Evolutionary conservation across 1,140 invertebrate genomes (phyloP), one percentile per base, ranked within the genome.

Genomic region (Atta cephalotes): DNA sequence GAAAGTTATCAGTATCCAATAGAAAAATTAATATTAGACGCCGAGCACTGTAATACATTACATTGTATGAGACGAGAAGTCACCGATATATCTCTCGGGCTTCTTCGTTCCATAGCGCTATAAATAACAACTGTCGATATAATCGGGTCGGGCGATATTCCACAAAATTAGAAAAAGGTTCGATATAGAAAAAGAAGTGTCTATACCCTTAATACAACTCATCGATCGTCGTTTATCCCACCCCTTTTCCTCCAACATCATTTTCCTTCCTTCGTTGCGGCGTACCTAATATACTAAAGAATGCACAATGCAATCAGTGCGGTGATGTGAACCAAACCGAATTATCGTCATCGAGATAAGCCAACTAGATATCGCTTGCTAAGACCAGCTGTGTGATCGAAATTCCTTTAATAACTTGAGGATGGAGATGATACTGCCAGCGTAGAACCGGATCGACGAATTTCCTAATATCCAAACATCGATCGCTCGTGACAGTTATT

Each of bases 41-140:
- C 72, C 70, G 56, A n/a, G 39, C 68, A 25, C 39, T 62, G 45
- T 84, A 84, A 84, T 84, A 84, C 80, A 62, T 84, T 84, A 76
- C 80, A 84, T 63, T 84, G 80, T 84, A 60, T 28, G 25, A 76
- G 70, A 84, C 70, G 80, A 84, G 39, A 84, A 84, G 80, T 84
- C 80, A 84, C 14, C 39, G 70, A 84, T 84, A 63, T 63, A 74
- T 84, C 70, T 84, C 56, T 9, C 63, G 31, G 31, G 70, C 58
- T 76, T 45, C 56, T 84, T 53, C 56, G 53, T 18, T 72, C 39
- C 70, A 58, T 56, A 12, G 31, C 31, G 53, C 70, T 84, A 84
- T 84, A 84, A 84, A 84, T 84, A 84, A 84, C 70, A 84, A 76
- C 58, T 76, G 80, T 56, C 80, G 80, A 84, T 84, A 84, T 84